These are phyloP conservation scores for Oreohelix idahoensis DNA, from an alignment of 1,140 invertebrate species.

Conservation along the genomic window DNA sequence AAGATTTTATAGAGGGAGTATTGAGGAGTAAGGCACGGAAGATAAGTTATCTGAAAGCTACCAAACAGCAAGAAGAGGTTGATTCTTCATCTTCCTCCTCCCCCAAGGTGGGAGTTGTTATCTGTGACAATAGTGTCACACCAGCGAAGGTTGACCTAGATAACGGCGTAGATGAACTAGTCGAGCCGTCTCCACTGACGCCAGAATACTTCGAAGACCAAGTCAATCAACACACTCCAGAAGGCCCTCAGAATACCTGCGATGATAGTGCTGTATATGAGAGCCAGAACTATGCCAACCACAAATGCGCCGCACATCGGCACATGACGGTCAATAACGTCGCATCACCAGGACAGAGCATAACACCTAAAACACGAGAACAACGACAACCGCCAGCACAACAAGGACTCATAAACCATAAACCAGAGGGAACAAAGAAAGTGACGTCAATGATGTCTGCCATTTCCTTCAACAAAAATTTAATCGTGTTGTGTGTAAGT, in stretches of 20 bases:
- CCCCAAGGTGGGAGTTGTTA: neutral
- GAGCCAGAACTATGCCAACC: slow-evolving; percentile 42
- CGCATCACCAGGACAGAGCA: neutral
- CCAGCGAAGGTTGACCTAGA: neutral
- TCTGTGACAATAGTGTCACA: neutral
- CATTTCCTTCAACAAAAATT: slow-evolving; percentile 67
- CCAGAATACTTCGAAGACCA: neutral
- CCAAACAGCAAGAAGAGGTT: slow-evolving; percentile 39
- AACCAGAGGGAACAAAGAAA: neutral
- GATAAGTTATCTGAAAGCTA: slow-evolving; percentile 65
- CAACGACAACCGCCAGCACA: neutral
- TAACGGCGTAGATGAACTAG: neutral
- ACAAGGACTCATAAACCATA: neutral
- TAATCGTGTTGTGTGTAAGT: slow-evolving; percentile 68
- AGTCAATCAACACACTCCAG: neutral
- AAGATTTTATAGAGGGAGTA: slow-evolving; percentile 68
- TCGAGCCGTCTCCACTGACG: neutral
- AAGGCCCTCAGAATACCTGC: neutral
- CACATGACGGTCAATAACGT: neutral
- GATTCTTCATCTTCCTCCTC: neutral
- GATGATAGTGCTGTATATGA: slow-evolving; percentile 27
- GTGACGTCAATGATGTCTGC: slow-evolving; percentile 37
- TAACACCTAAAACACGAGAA: neutral
- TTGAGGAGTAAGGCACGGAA: slow-evolving; percentile 61
- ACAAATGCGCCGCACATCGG: slow-evolving; percentile 38